Evolutionary conservation across 2,888 invertebrate species (phyloP), one percentile per base, ranked within the genome.

Genomic region (Catocala sponsa): DNA sequence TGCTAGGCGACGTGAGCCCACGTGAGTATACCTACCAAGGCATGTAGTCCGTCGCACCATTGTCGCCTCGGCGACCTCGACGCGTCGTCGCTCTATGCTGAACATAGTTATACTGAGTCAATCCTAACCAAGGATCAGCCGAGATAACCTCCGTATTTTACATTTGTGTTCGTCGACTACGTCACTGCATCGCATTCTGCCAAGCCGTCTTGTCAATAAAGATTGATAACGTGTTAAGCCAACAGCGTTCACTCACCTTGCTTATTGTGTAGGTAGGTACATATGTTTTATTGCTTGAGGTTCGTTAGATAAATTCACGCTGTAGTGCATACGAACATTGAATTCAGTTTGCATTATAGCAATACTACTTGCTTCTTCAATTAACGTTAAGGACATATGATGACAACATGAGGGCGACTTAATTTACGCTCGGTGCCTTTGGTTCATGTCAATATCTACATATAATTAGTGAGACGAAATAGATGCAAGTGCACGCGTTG

Each of bases 1-100:
- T 87, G 89, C 89, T 82, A 79, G 42, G 76, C 74, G 69, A 74
- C 70, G 55, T 47, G 25, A 32, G 50, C 25, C 59, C 64, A 78
- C 72, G 78, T 78, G 67, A 78, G 78, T 77, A 42, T 70, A 63
- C 43, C 51, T 43, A 62, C 32, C 41, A 55, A 52, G 59, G 35
- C 15, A 5, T 46, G 32, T 47, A 41, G 43, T 35, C 41, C 60
- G 47, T 59, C 61, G 25, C 50, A 48, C 35, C 48, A 33, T 50
- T 48, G 15, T 46, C 6, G 55, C 51, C 52, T 47, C 56, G 32
- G 47, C 62, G 56, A 55, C 52, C 47, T 68, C 66, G 56, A 63
- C 58, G 74, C 85, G 85, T 84, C 84, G 71, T 77, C 56, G 48
- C 76, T 53, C 70, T 61, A 67, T 70, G 78, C 75, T 74, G 65